Base-by-base conservation (phyloP, 1,140 invertebrate genomes). In the Heliconius melpomene region DNA sequence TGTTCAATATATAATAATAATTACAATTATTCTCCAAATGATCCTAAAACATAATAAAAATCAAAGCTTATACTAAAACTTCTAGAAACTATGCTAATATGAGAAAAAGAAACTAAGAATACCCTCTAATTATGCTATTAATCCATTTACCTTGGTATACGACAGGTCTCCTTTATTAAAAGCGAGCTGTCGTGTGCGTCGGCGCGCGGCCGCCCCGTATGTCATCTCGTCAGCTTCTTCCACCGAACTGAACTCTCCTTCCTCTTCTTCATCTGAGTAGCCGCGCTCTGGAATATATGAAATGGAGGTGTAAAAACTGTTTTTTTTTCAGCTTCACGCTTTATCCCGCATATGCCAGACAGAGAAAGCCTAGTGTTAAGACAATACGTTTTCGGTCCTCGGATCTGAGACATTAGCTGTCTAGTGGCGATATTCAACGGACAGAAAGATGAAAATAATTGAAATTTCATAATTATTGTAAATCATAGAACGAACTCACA, bases 241-340 rank as follows among this genome's bases (percentile, higher is more conserved):
- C 13, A 96, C 96, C 0, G 96, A 96, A 85, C 96, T 96, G 87
- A 96, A 96, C 87, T 96, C 96, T 36, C 95, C 96, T 83, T 96
- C 96, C 82, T 96, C 95, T 84, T 96, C 95, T 80, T 96, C 96
- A 86, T 96, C 96, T 54, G 96, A 96, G 81, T 96, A 96, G 81
- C 96, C 96, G 82, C 96, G 94, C 90, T 96, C 96, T 96, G 88
- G 16, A 87, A 88, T 70, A 29, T 66, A 13, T 66, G 13, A 11
- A 66, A 16, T 26, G 1, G 20, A 23, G 3, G 8, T 60, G 9
- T 23, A 8, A 57, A 9, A n/a, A 57, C 2, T 0, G n/a, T 3
- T 8, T 3, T 23, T 23, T 9, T 54, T 20, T 54, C 8, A 8
- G 8, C 20, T 57, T 57, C n/a, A 57, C 54, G n/a, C 9, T 57